A percentile compares a stretch with the other conserved stretches of the same genome.
Conservation (phyloP, 2,888 invertebrate genomes). For the Lysandra coridon region DNA sequence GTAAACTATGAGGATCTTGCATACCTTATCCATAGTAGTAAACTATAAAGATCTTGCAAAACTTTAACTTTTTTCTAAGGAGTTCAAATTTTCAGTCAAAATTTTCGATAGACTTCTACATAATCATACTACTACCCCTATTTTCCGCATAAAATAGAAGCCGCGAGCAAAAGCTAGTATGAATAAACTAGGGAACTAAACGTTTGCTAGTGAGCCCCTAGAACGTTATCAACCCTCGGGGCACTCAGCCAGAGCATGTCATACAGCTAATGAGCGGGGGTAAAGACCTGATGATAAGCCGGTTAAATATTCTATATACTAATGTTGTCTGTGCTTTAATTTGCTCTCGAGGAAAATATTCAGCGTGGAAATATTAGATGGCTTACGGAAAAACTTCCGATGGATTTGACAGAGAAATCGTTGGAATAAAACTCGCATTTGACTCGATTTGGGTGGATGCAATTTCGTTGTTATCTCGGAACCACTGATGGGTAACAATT, state of each 20-base stretch:
- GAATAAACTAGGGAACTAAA: constrained; percentile 19
- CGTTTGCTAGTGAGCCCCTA: constrained; percentile 12
- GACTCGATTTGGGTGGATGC: constrained; percentile 4
- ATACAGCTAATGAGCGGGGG: constrained; percentile 24
- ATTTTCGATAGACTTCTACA: too few species aligned
- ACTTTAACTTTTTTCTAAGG: too few species aligned
- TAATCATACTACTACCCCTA: background rate
- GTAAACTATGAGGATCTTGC: too few species aligned
- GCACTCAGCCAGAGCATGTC: constrained; percentile 25
- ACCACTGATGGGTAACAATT: constrained; percentile 6
- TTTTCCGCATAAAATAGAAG: background rate
- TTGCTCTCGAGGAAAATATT: background rate
- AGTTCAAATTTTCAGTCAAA: too few species aligned
- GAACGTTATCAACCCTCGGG: constrained; percentile 16
- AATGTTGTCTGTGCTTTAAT: background rate
- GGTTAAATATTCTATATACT: constrained; percentile 5
- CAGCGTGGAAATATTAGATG: background rate
- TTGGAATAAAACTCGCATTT: constrained; percentile 11
- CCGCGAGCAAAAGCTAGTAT: background rate
- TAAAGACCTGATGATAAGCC: constrained; percentile 25
- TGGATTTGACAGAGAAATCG: background rate
- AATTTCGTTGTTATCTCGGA: constrained; percentile 4
- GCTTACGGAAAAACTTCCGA: background rate
- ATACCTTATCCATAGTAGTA: too few species aligned
- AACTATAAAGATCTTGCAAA: too few species aligned